Base-by-base conservation (phyloP, 1,140 invertebrate species). In the Drosophila equinoxialis region DNA sequence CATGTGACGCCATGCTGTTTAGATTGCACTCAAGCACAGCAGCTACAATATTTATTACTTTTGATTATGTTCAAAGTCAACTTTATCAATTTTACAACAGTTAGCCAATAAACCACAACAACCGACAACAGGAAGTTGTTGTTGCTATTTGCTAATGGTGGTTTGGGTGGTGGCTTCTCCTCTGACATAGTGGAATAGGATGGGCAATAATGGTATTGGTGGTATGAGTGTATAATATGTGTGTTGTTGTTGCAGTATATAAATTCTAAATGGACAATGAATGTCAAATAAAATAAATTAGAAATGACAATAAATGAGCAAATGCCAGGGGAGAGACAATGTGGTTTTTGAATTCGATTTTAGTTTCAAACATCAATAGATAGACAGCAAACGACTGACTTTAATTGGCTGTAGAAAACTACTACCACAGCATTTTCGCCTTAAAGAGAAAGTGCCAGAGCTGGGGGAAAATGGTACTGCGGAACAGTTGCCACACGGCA, bases 41-140 rank as follows among this genome's bases (percentile, higher is more conserved):
- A 79, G 84, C 68, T 87, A 89, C 84, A 89, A 89, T 84, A 89
- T 89, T 89, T 87, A 89, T 89, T 89, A 89, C 84, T 84, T 89
- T 89, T 89, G 84, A 89, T 89, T 89, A 89, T 89, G 84, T 89
- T 89, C 77, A 73, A 82, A 89, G 84, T 89, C 84, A 89, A 84
- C 84, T 89, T 89, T 89, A 89, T 89, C 84, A 89, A 89, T 89
- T 89, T 89, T 89, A 89, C 84, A 89, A 80, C 77, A 89, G 77
- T 89, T 79, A 89, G 79, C 77, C 84, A 81, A 89, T 89, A 89
- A 89, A 89, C 80, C 84, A 78, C 84, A 84, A 78, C 77, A 69
- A 77, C 78, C 84, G 87, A 65, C 66, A 58, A 45, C 17, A 42
- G 55, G 55, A 26, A 17, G 45, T 42, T 51, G 45, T 51, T 51